A percentile compares a stretch with the other conserved stretches of the same genome.
Evolutionary conservation across 2,888 invertebrate genomes (phyloP).

Genomic region (Poecilus cupreus): DNA sequence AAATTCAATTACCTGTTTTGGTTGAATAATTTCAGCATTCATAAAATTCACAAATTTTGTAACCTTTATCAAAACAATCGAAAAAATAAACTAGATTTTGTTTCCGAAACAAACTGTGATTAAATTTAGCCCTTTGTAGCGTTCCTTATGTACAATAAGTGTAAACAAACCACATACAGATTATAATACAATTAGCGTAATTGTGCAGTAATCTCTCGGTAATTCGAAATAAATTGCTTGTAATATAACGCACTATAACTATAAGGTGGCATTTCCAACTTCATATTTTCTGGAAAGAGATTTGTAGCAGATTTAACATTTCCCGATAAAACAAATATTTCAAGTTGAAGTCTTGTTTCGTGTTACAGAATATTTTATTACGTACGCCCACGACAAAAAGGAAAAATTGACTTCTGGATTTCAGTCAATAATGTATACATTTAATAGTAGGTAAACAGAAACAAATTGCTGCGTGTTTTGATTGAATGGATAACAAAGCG

Average conservation of each 20-base stretch:
- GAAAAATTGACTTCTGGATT: not conserved
- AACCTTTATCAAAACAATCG: too few species aligned
- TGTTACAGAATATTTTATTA: not conserved
- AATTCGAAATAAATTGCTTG: slow-evolving; percentile 4
- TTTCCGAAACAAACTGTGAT: not conserved
- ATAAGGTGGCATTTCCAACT: not conserved
- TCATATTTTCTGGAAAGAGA: not conserved
- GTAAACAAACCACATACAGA: not conserved
- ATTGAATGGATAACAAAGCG: not conserved
- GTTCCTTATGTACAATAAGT: not conserved
- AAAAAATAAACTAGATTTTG: too few species aligned
- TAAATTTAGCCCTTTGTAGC: not conserved
- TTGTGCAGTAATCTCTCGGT: not conserved
- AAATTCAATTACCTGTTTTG: too few species aligned
- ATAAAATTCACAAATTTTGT: too few species aligned
- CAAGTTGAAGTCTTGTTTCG: not conserved
- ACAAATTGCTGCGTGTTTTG: slow-evolving; percentile 4
- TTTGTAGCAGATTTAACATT: not conserved
- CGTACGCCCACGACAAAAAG: not conserved
- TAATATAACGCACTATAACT: not conserved
- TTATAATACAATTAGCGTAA: not conserved
- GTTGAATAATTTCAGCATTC: too few species aligned
- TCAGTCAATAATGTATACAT: not conserved
- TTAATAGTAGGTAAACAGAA: not conserved
- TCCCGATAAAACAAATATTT: slow-evolving; percentile 4